Conservation (phyloP, 2,888 invertebrate species). For the Hyalella azteca region DNA sequence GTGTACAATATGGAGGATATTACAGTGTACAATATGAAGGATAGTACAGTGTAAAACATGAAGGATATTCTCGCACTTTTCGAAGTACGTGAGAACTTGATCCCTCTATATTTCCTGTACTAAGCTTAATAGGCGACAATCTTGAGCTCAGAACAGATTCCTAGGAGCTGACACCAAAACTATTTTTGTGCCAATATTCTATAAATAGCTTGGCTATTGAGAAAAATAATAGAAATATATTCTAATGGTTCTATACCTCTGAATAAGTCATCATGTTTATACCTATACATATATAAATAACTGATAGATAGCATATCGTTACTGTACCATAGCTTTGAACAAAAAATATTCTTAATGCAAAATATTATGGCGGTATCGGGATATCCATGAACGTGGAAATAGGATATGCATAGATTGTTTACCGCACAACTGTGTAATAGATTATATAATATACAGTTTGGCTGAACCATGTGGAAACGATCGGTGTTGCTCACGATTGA, state of each 20-base stretch:
- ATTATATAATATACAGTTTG: background rate
- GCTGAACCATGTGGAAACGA: background rate
- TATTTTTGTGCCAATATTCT: conserved; percentile 1
- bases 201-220: background rate
- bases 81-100: no score
- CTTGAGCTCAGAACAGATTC: background rate
- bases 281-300: background rate
- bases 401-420: background rate
- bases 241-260: background rate
- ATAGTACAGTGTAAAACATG: no score
- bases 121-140: conserved; percentile 1
- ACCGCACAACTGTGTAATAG: background rate
- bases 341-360: background rate
- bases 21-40: no score
- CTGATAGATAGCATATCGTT: conserved; percentile 25
- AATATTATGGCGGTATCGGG: background rate
- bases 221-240: background rate
- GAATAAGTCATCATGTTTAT: background rate
- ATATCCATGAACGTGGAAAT: background rate
- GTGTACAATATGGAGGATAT: no score
- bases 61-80: no score
- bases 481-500: conserved; percentile 28
- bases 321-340: conserved; percentile 8
- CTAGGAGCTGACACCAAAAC: background rate
- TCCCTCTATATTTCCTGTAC: background rate